Evolutionary conservation across 2,113 vertebrate genomes (phyloP).

Genomic region (Cyprinodon variegatus): DNA sequence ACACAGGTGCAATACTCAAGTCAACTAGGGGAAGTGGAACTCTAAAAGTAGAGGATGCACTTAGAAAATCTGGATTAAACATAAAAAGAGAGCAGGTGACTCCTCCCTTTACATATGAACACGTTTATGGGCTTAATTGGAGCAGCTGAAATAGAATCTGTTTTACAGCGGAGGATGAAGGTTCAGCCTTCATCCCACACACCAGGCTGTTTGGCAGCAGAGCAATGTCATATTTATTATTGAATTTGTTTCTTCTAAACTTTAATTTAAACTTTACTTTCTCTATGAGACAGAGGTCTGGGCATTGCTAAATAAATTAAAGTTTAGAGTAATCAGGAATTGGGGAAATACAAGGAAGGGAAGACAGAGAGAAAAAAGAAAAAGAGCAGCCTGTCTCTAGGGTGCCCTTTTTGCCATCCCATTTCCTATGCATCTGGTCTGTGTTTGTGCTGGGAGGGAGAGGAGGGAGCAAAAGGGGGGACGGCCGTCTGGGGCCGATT

Average conservation of each 20-base stretch:
- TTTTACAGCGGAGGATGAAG: conserved; percentile 68
- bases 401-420: conserved; percentile 90
- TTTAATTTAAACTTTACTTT: conserved; percentile 83
- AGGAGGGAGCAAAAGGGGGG: conserved; percentile 81
- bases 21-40: conserved; percentile 37
- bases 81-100: conserved; percentile 43
- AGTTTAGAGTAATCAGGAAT: conserved; percentile 71
- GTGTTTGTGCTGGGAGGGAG: conserved; percentile 83
- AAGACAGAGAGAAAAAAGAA: conserved; percentile 43
- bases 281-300: conserved; percentile 78
- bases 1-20: conserved; percentile 52
- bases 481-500: conserved; percentile 90
- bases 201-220: conserved; percentile 69
- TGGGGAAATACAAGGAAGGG: conserved; percentile 8
- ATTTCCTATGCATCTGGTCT: conserved; percentile 88
- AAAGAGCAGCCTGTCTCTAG: conserved; percentile 85
- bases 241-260: conserved; percentile 76
- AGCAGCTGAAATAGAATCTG: conserved; percentile 65
- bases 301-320: conserved; percentile 78
- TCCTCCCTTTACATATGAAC: conserved; percentile 41
- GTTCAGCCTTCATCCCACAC: conserved; percentile 78
- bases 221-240: conserved; percentile 76
- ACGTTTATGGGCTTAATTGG: conserved; percentile 49
- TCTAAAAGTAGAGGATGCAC: conserved; percentile 8
- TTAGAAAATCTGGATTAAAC: conserved; percentile 41